Base-by-base conservation (phyloP, 2,888 invertebrate species). In the Acrobasis repandana region DNA sequence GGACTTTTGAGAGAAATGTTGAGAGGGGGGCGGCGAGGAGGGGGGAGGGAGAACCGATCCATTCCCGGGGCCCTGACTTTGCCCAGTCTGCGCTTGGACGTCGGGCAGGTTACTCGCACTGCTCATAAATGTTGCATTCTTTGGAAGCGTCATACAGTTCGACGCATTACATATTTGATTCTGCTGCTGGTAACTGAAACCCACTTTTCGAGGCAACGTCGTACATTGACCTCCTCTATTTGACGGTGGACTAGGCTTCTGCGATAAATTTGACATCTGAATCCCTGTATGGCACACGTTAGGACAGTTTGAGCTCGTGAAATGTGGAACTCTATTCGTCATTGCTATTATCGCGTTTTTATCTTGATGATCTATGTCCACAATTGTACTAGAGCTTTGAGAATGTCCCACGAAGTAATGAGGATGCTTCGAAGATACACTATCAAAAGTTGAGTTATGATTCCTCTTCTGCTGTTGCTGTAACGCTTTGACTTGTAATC, bases 291-390 rank as follows among this genome's bases (percentile, higher is more conserved):
- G 93, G 71, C 94, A 94, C 56, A 94, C 93, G 66, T 94, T 93
- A 36, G 92, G 92, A 70, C 93, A 93, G 65, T 89, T 90, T n/a
- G 87, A 65, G 61, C 84, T 88, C 28, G 90, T 85, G 68, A 92
- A 93, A 70, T 92, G 92, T 9, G 91, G 92, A 43, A 90, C 90
- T 57, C 90, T 80, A 70, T 92, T 90, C 61, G 91, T 90, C 87
- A 92, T 90, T 28, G 93, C 89, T 54, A 93, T 92, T 50, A 92
- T 93, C 47, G 93, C 89, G 73, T 90, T 92, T 71, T 93, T 93
- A 70, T 93, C 96, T 85, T 96, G 96, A 83, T 95, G 95, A 77
- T 97, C 97, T 38, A 97, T 96, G 76, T 97, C 96, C 6, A 97
- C 97, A 64, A 97, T 96, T 43, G 97, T 96, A 80, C 96, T 96